Conservation (phyloP, 1,140 invertebrate species). For the Diachasma alloeum region DNA sequence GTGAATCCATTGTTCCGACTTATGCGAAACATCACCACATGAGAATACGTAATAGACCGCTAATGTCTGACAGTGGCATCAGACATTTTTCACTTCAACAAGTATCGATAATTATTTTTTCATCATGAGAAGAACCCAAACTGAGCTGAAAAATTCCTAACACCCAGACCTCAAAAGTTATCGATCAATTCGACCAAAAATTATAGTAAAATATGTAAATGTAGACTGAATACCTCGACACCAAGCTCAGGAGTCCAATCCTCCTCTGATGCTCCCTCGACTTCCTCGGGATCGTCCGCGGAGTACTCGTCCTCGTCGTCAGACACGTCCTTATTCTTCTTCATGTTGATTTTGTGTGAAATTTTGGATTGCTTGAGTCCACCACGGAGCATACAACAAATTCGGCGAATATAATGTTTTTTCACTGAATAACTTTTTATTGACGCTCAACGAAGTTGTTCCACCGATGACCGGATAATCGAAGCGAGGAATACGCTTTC, state of each 20-base stretch:
- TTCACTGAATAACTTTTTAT: neutral
- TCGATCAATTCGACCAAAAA: neutral
- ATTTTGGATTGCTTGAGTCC: slow-evolving; percentile 49
- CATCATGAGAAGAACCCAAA: slow-evolving; percentile 6
- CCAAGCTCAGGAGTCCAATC: slow-evolving; percentile 58
- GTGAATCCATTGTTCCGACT: neutral
- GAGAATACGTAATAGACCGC: neutral
- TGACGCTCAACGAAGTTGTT: neutral
- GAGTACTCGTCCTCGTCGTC: slow-evolving; percentile 62
- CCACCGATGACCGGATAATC: neutral
- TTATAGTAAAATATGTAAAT: neutral
- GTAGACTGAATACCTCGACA: slow-evolving; percentile 48
- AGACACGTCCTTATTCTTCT: slow-evolving; percentile 61
- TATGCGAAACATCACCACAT: neutral
- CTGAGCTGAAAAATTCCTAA: neutral
- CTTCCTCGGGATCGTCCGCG: slow-evolving; percentile 62
- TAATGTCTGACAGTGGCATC: neutral
- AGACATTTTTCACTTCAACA: slow-evolving; percentile 21
- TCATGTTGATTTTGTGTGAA: slow-evolving; percentile 59
- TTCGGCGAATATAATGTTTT: neutral
- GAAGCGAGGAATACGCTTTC: neutral
- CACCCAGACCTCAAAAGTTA: too few species aligned
- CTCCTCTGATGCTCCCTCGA: slow-evolving; percentile 60
- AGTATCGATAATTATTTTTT: neutral
- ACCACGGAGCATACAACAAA: slow-evolving; percentile 12